A percentile compares a stretch with the other conserved stretches of the same genome.
Conservation (phyloP, 2,113 vertebrate species). For the Cervus canadensis region DNA sequence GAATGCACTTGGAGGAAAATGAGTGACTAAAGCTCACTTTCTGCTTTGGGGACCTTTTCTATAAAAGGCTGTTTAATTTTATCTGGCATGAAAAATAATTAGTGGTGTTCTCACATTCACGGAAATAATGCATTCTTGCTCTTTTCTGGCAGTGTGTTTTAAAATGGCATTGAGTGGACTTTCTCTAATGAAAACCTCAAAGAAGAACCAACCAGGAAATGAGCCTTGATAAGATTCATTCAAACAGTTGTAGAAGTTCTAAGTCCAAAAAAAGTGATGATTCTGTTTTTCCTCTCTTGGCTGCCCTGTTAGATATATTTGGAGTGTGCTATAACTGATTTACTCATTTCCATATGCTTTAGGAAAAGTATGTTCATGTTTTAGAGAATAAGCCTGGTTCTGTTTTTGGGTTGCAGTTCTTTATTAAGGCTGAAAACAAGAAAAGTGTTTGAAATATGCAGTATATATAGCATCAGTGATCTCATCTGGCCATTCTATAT, state of each 20-base stretch:
- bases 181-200: neutral
- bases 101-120: neutral
- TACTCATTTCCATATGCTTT: slow-evolving; percentile 37
- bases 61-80: neutral
- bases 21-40: neutral
- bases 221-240: slow-evolving; percentile 33
- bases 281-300: neutral
- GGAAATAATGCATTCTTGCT: neutral
- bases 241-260: slow-evolving; percentile 37
- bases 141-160: neutral
- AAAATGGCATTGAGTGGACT: neutral
- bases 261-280: neutral
- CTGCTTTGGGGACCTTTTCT: neutral
- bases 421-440: neutral
- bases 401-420: neutral
- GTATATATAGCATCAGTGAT: neutral
- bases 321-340: neutral
- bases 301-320: slow-evolving; percentile 13
- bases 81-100: slow-evolving; percentile 18
- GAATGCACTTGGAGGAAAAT: neutral
- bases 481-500: neutral
- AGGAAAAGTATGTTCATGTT: slow-evolving; percentile 32
- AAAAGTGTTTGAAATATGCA: slow-evolving; percentile 3
- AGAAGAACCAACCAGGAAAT: neutral
- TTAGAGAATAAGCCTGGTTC: neutral